Conservation (phyloP, 2,888 invertebrate species). For the Acrobasis suavella region DNA sequence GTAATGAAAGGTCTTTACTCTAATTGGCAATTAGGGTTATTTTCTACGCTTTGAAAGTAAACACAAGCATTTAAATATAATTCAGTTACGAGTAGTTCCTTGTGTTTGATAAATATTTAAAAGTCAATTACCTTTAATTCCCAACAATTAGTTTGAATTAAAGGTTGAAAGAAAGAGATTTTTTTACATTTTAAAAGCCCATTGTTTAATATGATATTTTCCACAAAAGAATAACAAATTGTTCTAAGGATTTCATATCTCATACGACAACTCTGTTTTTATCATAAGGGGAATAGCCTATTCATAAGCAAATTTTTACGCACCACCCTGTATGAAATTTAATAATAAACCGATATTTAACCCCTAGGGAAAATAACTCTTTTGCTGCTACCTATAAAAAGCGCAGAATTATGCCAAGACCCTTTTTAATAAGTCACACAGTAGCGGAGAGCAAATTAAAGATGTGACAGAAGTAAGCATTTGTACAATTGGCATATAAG, state of each 20-base stretch:
- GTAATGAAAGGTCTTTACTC: neutral
- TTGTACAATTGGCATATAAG: neutral
- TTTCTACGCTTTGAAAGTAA: neutral
- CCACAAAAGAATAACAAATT: too few relatives aligned
- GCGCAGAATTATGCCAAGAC: neutral
- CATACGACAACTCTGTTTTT: neutral
- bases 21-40: neutral
- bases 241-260: neutral
- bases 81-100: neutral
- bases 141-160: too few relatives aligned
- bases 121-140: too few relatives aligned
- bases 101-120: neutral
- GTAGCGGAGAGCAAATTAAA: neutral
- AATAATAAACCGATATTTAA: conserved; percentile 18
- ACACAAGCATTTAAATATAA: neutral
- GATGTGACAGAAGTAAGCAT: neutral
- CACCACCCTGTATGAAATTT: neutral
- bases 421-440: conserved; percentile 22
- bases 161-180: too few relatives aligned
- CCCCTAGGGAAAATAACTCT: conserved; percentile 15
- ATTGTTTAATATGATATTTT: too few relatives aligned
- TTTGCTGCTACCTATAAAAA: conserved; percentile 9
- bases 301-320: conserved; percentile 5
- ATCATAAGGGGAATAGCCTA: neutral
- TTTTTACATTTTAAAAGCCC: too few relatives aligned